Percentiles rank a stretch among this genome's conserved stretches.
Conservation (phyloP, 1,140 invertebrate species). For the Pseudomyrmex cubaensis region DNA sequence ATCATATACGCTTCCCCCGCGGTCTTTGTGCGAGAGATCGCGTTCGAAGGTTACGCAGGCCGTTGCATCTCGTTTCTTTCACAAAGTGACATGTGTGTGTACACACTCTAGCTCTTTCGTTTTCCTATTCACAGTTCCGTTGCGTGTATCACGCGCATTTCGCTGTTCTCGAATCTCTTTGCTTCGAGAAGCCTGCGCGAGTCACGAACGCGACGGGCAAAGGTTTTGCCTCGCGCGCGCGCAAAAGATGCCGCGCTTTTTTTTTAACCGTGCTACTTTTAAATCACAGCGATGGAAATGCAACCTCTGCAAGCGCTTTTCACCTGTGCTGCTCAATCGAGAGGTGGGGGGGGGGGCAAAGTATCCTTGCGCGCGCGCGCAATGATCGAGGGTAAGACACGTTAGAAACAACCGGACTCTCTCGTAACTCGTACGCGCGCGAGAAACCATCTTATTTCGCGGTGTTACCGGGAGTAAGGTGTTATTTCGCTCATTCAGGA, state of each 20-base stretch:
- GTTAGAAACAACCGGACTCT: neutral
- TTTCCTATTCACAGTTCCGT: conserved; percentile 7
- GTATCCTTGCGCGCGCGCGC: neutral
- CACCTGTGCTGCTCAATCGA: neutral
- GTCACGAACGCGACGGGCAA: conserved; percentile 15
- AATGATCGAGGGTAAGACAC: neutral
- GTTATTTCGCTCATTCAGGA: conserved; percentile 16
- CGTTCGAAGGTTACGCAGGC: conserved; percentile 2
- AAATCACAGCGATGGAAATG: conserved; percentile 38
- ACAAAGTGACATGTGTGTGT: conserved; percentile 29
- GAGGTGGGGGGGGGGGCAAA: too few relatives aligned
- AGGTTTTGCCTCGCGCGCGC: neutral
- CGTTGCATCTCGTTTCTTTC: conserved; percentile 42
- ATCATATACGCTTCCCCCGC: conserved; percentile 35
- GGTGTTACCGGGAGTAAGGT: conserved; percentile 10
- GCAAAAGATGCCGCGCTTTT: neutral
- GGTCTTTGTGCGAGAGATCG: conserved; percentile 25
- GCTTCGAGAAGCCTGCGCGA: conserved; percentile 26
- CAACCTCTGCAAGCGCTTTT: neutral
- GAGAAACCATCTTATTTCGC: conserved; percentile 1
- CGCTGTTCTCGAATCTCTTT: conserved; percentile 19
- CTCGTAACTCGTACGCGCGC: conserved; percentile 6
- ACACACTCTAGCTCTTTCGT: conserved; percentile 28
- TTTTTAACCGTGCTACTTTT: conserved; percentile 24
- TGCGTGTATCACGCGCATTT: conserved; percentile 19